Percentiles rank a stretch among this genome's conserved stretches.
These are phyloP conservation scores for Phortica okadai DNA, from an alignment of 2,888 invertebrate species.

Conservation along the genomic window DNA sequence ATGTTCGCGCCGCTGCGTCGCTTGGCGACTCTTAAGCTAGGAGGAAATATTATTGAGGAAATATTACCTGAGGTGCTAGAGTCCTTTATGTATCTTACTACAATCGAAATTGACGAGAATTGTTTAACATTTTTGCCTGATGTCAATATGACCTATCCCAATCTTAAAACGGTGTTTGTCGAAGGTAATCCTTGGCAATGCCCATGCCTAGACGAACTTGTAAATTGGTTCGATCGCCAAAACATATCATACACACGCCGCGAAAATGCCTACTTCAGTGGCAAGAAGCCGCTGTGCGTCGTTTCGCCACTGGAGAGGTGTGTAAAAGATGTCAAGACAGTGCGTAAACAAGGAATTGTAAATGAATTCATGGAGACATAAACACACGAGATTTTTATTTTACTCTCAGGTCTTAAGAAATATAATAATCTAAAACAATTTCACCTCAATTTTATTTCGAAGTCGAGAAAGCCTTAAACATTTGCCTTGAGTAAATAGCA, in stretches of 20 bases:
- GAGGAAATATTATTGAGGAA: slow-evolving; percentile 66
- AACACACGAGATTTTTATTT: slow-evolving; percentile 22
- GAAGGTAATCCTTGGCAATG: slow-evolving; percentile 76
- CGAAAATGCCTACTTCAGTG: slow-evolving; percentile 64
- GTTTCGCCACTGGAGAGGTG: slow-evolving; percentile 66
- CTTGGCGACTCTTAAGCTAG: slow-evolving; percentile 64
- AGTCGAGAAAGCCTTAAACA: no score
- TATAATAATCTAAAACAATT: no score
- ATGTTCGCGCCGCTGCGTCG: slow-evolving; percentile 67
- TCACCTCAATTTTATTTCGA: no score
- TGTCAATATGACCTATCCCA: slow-evolving; percentile 50
- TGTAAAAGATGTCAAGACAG: slow-evolving; percentile 60
- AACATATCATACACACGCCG: slow-evolving; percentile 59
- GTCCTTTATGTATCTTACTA: slow-evolving; percentile 52
- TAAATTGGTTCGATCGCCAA: slow-evolving; percentile 59
- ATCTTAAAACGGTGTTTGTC: slow-evolving; percentile 59
- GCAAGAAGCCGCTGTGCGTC: slow-evolving; percentile 69
- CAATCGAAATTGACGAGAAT: slow-evolving; percentile 71
- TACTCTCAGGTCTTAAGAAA: not conserved
- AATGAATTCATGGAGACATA: slow-evolving; percentile 61
- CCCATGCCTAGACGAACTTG: slow-evolving; percentile 66
- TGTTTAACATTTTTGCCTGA: slow-evolving; percentile 69
- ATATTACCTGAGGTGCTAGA: slow-evolving; percentile 57
- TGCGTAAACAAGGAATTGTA: slow-evolving; percentile 60
- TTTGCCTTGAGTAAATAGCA: no score